Conservation (phyloP, 37 sponge, comb jelly and placozoan species). For the Bolinopsis microptera region DNA sequence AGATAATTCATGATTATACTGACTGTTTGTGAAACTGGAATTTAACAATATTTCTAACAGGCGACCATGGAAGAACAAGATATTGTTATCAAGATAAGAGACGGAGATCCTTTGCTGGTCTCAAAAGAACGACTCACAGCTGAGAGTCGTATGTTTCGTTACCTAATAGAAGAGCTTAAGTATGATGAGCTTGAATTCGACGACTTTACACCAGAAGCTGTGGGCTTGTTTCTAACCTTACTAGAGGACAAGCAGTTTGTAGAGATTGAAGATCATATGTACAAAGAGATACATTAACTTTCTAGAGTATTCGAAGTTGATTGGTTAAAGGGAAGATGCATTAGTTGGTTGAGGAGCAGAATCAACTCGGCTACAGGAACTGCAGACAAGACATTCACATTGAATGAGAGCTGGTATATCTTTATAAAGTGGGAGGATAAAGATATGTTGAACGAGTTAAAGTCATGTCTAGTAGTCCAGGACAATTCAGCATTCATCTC, state of each 20-base stretch:
- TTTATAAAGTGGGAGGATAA: not conserved
- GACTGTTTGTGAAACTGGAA: too few relatives aligned
- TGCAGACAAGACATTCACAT: not conserved
- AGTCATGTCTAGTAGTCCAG: not conserved
- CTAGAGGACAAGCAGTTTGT: not conserved
- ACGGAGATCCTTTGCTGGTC: not conserved
- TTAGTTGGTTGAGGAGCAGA: not conserved
- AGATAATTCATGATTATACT: too few relatives aligned
- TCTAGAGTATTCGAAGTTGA: not conserved
- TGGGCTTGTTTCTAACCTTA: not conserved
- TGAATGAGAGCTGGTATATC: not conserved
- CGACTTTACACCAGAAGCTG: not conserved
- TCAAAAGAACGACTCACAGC: not conserved
- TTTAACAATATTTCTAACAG: too few relatives aligned
- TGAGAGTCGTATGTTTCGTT: not conserved
- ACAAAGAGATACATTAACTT: not conserved
- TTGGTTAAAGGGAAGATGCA: not conserved
- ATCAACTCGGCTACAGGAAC: not conserved
- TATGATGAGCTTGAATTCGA: not conserved
- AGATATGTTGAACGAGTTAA: not conserved
- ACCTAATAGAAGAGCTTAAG: not conserved
- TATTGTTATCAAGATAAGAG: not conserved
- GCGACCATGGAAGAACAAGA: not conserved
- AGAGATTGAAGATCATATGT: not conserved
- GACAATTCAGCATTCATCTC: not conserved